Conservation (phyloP, 1,140 invertebrate species). For the Luehdorfia chinensis region DNA sequence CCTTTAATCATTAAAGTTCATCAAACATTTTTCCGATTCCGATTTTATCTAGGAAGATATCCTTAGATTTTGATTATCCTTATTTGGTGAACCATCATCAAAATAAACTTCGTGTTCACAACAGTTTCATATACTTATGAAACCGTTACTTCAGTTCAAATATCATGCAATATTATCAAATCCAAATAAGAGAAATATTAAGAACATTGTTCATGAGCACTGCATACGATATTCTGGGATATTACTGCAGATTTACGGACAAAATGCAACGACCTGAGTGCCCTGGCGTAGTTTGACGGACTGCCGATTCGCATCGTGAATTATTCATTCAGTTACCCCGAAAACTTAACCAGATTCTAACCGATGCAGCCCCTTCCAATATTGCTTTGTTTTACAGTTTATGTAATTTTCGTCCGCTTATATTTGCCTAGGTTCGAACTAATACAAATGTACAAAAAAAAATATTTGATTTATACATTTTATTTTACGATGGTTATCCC, state of each 20-base stretch:
- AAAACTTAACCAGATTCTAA: conserved; percentile 43
- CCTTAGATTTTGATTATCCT: too few species aligned
- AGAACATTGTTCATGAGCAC: conserved; percentile 41
- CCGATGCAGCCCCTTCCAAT: conserved; percentile 34
- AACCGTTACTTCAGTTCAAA: background rate
- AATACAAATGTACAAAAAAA: too few species aligned
- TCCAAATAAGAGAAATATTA: conserved; percentile 36
- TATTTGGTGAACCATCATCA: too few species aligned
- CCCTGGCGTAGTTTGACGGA: conserved; percentile 45
- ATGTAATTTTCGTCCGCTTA: conserved; percentile 28
- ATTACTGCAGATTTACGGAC: conserved; percentile 55
- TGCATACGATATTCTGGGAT: conserved; percentile 43
- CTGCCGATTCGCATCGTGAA: conserved; percentile 58
- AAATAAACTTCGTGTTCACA: too few species aligned
- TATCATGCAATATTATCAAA: conserved; percentile 1
- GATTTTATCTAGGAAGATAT: too few species aligned
- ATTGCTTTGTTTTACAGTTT: conserved; percentile 59
- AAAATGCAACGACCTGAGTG: conserved; percentile 46
- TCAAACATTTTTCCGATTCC: too few species aligned
- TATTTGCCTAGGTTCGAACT: conserved; percentile 7
- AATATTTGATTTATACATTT: background rate
- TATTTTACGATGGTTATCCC: background rate
- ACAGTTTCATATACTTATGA: too few species aligned
- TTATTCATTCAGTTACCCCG: conserved; percentile 57
- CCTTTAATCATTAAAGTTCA: too few species aligned